phyloP scores from a whole-genome alignment of 2,113 vertebrate genomes.

The Chunga burmeisteri region DNA sequence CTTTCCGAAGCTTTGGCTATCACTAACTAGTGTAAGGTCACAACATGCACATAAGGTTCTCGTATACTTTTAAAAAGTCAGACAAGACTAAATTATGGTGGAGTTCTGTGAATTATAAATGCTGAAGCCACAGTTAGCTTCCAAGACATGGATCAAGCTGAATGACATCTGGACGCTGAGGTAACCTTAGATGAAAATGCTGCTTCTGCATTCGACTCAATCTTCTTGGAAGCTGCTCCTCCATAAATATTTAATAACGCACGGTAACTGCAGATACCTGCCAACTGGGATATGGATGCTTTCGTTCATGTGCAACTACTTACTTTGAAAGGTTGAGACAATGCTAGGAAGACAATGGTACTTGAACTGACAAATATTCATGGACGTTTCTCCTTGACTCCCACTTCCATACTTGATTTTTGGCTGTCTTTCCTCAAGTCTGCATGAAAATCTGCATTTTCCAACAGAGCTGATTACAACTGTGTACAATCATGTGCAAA shows the following conservation, averaged over 20 bases:
- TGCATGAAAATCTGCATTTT: background rate
- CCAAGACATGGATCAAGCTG: background rate
- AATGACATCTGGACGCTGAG: background rate
- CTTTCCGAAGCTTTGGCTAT: background rate
- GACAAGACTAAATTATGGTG: background rate
- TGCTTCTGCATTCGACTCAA: background rate
- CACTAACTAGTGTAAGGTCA: background rate
- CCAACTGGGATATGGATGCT: background rate
- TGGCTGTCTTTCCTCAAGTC: background rate
- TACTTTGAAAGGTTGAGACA: background rate
- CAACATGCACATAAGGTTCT: background rate
- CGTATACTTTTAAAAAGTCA: background rate
- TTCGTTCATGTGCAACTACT: background rate
- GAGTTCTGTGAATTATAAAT: background rate
- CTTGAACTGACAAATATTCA: background rate
- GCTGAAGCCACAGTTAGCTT: background rate
- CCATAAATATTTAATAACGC: conserved; percentile 12
- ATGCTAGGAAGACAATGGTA: background rate
- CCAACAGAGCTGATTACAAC: background rate
- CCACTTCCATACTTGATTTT: background rate
- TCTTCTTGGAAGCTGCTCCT: background rate
- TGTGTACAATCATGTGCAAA: background rate
- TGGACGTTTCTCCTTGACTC: background rate
- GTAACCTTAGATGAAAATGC: background rate
- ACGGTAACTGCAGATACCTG: background rate